Base-by-base conservation (phyloP, 2,888 invertebrate species). In the Orchesellides sinensis region DNA sequence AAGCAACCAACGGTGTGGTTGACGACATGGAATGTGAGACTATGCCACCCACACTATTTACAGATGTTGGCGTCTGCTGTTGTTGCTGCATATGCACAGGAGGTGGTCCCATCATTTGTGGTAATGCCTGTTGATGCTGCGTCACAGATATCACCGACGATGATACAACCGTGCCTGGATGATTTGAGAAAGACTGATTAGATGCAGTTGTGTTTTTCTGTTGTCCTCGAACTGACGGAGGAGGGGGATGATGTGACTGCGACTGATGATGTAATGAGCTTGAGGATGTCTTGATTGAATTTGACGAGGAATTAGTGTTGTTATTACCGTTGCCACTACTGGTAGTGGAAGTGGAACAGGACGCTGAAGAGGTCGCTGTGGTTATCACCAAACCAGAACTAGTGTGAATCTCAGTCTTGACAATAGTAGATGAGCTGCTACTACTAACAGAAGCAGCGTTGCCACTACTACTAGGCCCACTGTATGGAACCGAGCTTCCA, bases 341-440 rank as follows among this genome's bases (percentile, higher is more conserved):
- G 10, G 77, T 25, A 5, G 83, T 52, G 17, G 77, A 74, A 32
- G 82, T 32, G 59, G 59, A 75, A 14, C 68, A 63, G 21, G 82
- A 45, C 10, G 75, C 65, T 5, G 74, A 69, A 0, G 77, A 77
- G 59, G 83, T 77, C 32, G 83, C 59, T 40, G 83, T 77, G 40
- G 77, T 77, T 77, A 77, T 83, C 83, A 83, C 83, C 32, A 83
- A 72, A 32, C 77, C 77, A 49, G 83, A 83, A 70, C 75, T 82
- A 75, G 69, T 75, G 65, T 82, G 74, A 77, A 83, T 83, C 77
- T 83, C 83, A 83, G 83, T 83, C 83, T 83, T 83, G 56, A 83
- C 72, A 72, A 77, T 66, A 21, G 75, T 66, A 21, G 83, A 77
- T 54, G 75, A 54, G 54, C 70, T 82, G 68, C 68, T 78, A 21